A percentile compares a stretch with the other conserved stretches of the same genome.
These are phyloP conservation scores for Epirrhoe tristata DNA, from an alignment of 2,888 invertebrate genomes.

Conservation along the genomic window DNA sequence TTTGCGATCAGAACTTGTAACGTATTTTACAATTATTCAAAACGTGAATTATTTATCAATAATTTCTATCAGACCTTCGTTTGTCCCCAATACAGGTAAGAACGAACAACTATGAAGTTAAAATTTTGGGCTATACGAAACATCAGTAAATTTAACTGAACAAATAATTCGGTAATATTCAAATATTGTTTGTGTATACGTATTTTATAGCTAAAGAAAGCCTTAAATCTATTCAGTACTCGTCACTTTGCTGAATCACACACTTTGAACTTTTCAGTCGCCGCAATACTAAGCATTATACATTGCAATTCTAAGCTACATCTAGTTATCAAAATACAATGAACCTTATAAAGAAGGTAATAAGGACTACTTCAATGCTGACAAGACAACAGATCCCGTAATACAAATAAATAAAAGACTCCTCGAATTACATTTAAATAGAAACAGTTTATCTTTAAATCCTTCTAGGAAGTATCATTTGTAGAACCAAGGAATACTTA, in stretches of 20 bases:
- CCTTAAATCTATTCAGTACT: slow-evolving; percentile 56
- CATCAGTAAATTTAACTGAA: no score
- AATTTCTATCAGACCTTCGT: no score
- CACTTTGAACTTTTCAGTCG: slow-evolving; percentile 71
- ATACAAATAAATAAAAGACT: slow-evolving; percentile 3
- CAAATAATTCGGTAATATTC: no score
- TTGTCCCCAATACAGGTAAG: no score
- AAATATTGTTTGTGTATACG: slow-evolving; percentile 22
- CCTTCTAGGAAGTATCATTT: neutral
- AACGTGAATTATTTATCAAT: no score
- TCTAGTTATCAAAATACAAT: slow-evolving; percentile 16
- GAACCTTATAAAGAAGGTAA: slow-evolving; percentile 6
- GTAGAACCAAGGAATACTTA: neutral
- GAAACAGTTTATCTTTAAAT: neutral
- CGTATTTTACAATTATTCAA: no score
- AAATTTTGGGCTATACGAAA: no score
- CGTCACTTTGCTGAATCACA: slow-evolving; percentile 57
- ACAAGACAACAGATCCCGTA: slow-evolving; percentile 3
- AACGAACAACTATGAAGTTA: no score
- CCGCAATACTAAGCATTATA: slow-evolving; percentile 30
- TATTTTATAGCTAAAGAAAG: slow-evolving; percentile 37
- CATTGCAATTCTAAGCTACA: slow-evolving; percentile 30
- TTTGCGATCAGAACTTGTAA: no score
- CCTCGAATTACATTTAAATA: neutral
- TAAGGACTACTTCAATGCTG: slow-evolving; percentile 7